These are phyloP conservation scores for Typhlichthys eigenmanni DNA, from an alignment of 2,797 vertebrate genomes.

Conservation along the genomic window DNA sequence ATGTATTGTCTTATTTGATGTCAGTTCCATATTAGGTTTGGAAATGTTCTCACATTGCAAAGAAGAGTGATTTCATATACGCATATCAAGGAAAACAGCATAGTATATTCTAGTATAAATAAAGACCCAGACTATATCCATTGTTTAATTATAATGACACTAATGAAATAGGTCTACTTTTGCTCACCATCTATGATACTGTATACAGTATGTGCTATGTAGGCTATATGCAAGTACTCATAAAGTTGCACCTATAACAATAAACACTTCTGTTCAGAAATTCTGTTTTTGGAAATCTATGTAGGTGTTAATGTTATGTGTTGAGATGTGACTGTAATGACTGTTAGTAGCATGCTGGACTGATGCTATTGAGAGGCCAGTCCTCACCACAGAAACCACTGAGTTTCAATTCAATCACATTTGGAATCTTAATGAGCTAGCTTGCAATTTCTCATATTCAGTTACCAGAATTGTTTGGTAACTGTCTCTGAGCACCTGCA, in stretches of 20 bases:
- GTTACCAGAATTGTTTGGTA: conserved; percentile 69
- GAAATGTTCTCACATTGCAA: too few species aligned
- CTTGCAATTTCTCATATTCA: conserved; percentile 59
- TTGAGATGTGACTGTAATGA: conserved; percentile 65
- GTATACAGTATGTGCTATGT: too few species aligned
- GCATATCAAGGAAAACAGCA: too few species aligned
- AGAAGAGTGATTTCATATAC: too few species aligned
- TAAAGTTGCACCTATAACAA: conserved; percentile 22
- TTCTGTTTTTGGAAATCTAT: conserved; percentile 65
- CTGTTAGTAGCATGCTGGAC: conserved; percentile 49
- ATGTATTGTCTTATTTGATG: too few species aligned
- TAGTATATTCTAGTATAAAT: too few species aligned
- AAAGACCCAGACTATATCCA: too few species aligned
- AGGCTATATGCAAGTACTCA: conserved; percentile 16
- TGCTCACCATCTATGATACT: background rate
- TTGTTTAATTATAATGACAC: too few species aligned
- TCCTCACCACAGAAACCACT: conserved; percentile 72
- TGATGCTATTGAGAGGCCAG: conserved; percentile 63
- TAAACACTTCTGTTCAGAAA: conserved; percentile 28
- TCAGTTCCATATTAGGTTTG: too few species aligned
- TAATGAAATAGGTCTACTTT: background rate
- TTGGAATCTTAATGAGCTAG: conserved; percentile 76
- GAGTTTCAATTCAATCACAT: conserved; percentile 63
- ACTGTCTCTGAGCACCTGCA: conserved; percentile 33
- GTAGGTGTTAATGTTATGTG: conserved; percentile 70